Evolutionary conservation across 2,797 vertebrate genomes (phyloP), one percentile per base, ranked within the genome.

Genomic region (Sebastolobus alascanus): DNA sequence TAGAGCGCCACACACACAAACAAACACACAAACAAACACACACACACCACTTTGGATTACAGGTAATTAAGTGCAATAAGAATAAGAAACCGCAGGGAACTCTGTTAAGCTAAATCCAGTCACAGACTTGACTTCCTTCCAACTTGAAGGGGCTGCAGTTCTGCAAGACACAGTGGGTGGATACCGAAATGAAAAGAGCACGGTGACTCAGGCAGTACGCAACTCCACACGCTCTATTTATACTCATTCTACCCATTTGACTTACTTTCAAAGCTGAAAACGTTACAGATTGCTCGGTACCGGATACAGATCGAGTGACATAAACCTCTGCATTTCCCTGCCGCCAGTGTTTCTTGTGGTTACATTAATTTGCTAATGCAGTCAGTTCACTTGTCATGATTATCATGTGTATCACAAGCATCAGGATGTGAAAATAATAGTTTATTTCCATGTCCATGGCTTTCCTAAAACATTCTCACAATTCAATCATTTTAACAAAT

Each of bases 151-250:
- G 84, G 86, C 88, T 86, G 82, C 78, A 84, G 77, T 64, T 89
- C 84, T 84, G 84, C 81, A 86, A 91, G 88, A 93, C 87, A 75
- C 85, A 73, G 90, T 90, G 77, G 91, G 93, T 87, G 89, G 89
- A 87, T 77, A 83, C 85, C 79, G 73, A 85, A 90, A 86, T 84
- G 75, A 89, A 83, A 84, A 84, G 84, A 88, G 89, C 82, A 65
- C 64, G 61, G 89, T 88, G 92, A 94, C 89, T 92, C 89, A 93
- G 80, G 60, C 80, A 11, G 66, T 25, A 82, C 27, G 52, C 75
- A 82, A 71, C 77, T 72, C 68, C 74, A 77, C 81, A 65, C 46
- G 1, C 52, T 87, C 87, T 93, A 89, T 93, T 89, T 90, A 83
- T 87, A 82, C 68, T 81, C 77, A 20, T 65, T 73, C 60, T 43